These are phyloP conservation scores for Echinops telfairi DNA, from an alignment of 2,113 vertebrate genomes.

Conservation along the genomic window DNA sequence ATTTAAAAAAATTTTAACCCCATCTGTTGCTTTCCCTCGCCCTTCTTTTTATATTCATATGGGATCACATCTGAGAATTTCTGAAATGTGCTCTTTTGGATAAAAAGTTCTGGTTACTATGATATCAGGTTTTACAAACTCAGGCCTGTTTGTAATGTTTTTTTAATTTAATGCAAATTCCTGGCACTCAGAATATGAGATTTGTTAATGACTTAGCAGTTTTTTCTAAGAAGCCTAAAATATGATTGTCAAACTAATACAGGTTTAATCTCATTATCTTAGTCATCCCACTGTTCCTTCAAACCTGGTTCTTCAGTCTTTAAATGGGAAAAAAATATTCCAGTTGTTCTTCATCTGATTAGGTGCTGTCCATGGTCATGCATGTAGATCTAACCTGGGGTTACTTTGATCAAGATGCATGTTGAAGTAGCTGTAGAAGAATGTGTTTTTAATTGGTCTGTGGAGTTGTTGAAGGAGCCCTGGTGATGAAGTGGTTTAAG, in stretches of 20 bases:
- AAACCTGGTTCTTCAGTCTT: background rate
- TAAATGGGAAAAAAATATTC: background rate
- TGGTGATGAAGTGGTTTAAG: no score
- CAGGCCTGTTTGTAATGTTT: background rate
- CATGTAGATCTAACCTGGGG: background rate
- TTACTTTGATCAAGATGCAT: background rate
- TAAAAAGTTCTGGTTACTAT: background rate
- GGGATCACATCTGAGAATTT: conserved; percentile 31
- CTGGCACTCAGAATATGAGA: background rate
- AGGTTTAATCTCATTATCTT: background rate
- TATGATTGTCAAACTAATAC: background rate
- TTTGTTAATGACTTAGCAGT: background rate
- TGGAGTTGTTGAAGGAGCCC: background rate
- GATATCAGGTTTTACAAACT: background rate
- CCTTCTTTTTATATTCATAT: background rate
- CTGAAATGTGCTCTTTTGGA: background rate
- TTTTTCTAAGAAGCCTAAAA: conserved; percentile 35
- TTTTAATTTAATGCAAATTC: background rate
- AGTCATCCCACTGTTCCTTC: background rate
- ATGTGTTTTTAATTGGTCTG: background rate
- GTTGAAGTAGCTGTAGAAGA: background rate
- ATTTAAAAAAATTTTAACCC: background rate
- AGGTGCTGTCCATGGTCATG: background rate
- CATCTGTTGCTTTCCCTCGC: background rate
- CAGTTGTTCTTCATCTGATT: background rate